Evolutionary conservation across 2,797 vertebrate genomes (phyloP).

Genomic region (Spondyliosoma cantharus): DNA sequence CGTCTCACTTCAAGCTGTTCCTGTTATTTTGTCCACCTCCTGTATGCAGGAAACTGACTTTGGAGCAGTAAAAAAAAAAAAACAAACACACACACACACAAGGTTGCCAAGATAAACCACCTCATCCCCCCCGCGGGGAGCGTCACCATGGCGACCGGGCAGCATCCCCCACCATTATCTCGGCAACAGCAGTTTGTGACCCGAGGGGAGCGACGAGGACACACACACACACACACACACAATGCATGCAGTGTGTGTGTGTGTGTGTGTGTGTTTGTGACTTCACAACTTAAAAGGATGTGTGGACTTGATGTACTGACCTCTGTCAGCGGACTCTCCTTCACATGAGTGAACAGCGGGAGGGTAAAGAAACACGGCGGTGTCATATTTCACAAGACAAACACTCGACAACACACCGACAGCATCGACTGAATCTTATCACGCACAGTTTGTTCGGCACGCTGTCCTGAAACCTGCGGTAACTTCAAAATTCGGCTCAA

Average conservation of each 20-base stretch:
- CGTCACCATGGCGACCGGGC: conserved; percentile 68
- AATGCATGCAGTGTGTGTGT: not conserved
- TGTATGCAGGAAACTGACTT: not conserved
- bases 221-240: conserved; percentile 7
- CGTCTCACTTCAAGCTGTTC: not conserved
- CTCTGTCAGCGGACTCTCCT: not conserved
- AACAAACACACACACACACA: not conserved
- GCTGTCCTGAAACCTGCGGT: not conserved
- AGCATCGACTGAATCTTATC: not conserved
- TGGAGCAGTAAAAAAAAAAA: conserved; percentile 10
- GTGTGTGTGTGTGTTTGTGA: not conserved
- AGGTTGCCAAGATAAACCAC: conserved; percentile 20
- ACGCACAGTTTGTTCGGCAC: no score
- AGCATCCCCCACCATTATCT: conserved; percentile 66
- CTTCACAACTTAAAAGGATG: conserved; percentile 20
- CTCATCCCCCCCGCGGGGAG: conserved; percentile 21
- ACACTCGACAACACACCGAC: not conserved
- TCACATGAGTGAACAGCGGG: conserved; percentile 10
- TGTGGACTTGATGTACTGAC: conserved; percentile 3
- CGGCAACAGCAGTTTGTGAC: conserved; percentile 62
- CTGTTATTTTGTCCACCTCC: conserved; percentile 10
- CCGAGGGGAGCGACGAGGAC: conserved; percentile 28
- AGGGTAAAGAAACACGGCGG: not conserved
- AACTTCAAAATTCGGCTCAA: not conserved
- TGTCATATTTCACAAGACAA: not conserved